phyloP scores from a whole-genome alignment of 2,888 invertebrate species.

The Melanophora roralis region DNA sequence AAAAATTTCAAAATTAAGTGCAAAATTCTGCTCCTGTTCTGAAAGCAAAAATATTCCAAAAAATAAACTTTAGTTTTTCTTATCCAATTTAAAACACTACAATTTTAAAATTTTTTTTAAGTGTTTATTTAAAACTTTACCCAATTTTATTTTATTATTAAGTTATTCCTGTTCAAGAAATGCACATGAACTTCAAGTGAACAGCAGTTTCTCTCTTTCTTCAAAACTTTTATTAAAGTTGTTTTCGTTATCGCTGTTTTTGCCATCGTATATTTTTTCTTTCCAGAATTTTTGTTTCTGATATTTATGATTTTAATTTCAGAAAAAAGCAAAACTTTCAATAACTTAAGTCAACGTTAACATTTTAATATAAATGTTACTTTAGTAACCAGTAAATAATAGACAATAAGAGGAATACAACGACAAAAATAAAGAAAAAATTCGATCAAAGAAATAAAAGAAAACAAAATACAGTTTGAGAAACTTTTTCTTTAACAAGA shows the following conservation, averaged over 20 bases:
- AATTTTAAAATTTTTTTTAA: neutral
- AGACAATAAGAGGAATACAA: neutral
- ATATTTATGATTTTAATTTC: conserved; percentile 60
- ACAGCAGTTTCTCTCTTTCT: conserved; percentile 13
- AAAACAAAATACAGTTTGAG: conserved; percentile 21
- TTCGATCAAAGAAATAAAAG: neutral
- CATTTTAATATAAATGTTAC: conserved; percentile 56
- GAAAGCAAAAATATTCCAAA: neutral
- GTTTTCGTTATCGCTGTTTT: neutral
- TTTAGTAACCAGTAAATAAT: conserved; percentile 54
- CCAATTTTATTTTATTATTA: neutral
- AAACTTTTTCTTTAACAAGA: conserved; percentile 13
- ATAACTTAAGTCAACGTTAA: conserved; percentile 57
- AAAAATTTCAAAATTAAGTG: no score
- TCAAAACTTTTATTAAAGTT: conserved; percentile 12
- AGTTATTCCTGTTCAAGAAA: neutral
- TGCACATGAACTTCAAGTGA: conserved; percentile 37
- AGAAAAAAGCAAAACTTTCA: conserved; percentile 48
- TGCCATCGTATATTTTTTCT: conserved; percentile 1
- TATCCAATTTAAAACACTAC: neutral
- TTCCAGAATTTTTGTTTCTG: conserved; percentile 10
- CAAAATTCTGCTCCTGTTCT: no score
- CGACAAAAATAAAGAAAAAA: neutral
- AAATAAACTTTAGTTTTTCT: neutral
- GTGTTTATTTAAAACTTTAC: neutral